Conservation (phyloP, 2,888 invertebrate species). For the Bombyx huttoni region DNA sequence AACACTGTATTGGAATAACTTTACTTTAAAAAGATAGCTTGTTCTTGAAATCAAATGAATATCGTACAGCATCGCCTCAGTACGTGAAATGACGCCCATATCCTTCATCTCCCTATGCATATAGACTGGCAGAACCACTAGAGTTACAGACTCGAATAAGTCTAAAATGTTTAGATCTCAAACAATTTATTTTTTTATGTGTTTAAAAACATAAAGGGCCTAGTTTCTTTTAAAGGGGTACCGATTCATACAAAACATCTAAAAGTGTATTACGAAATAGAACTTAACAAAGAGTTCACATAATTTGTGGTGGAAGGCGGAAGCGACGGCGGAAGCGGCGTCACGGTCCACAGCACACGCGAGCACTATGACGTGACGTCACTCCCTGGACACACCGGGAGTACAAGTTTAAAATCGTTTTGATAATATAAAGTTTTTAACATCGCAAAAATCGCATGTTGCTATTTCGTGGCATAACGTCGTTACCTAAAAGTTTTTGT, state of each 20-base stretch:
- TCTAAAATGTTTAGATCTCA: too few relatives aligned
- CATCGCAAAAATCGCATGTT: too few relatives aligned
- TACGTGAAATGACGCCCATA: too few relatives aligned
- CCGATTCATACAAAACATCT: background rate
- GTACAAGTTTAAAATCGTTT: background rate
- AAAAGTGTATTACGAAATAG: conserved; percentile 34
- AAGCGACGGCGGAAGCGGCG: conserved; percentile 61
- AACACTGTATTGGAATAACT: too few relatives aligned
- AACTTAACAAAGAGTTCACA: conserved; percentile 51
- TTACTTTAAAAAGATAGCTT: too few relatives aligned
- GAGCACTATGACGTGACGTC: conserved; percentile 52
- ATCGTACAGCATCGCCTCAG: too few relatives aligned
- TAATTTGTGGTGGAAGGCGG: conserved; percentile 59
- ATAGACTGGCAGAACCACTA: too few relatives aligned
- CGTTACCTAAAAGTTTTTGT: too few relatives aligned
- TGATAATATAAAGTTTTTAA: background rate
- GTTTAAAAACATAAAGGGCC: background rate
- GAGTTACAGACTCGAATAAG: too few relatives aligned
- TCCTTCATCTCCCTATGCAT: too few relatives aligned
- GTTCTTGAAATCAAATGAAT: too few relatives aligned
- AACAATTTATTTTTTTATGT: background rate
- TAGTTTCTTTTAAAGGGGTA: conserved; percentile 5
- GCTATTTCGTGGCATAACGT: too few relatives aligned
- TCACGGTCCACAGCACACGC: conserved; percentile 52
- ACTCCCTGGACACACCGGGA: conserved; percentile 24